These are phyloP conservation scores for Apodemia zela DNA, from an alignment of 2,888 invertebrate genomes.

Conservation along the genomic window DNA sequence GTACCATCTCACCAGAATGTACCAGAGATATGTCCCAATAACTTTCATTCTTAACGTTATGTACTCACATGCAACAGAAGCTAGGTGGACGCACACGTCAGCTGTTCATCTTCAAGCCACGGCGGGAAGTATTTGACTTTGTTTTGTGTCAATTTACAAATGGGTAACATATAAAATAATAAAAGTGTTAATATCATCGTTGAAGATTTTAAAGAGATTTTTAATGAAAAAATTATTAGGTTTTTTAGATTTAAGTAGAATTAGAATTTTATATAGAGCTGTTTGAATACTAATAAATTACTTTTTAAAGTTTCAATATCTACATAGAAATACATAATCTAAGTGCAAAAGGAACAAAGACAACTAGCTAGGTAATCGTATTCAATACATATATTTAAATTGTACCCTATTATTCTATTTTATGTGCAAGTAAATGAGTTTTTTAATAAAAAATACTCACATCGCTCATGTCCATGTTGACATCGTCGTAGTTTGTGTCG, in stretches of 20 bases:
- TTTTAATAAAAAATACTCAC: slow-evolving; percentile 59
- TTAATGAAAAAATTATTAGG: slow-evolving; percentile 25
- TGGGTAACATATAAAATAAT: slow-evolving; percentile 80
- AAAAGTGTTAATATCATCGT: slow-evolving; percentile 79
- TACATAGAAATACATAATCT: slow-evolving; percentile 22
- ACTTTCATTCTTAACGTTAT: slow-evolving; percentile 46
- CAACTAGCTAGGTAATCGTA: slow-evolving; percentile 3
- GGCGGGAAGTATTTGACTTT: slow-evolving; percentile 72
- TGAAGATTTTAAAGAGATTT: slow-evolving; percentile 48
- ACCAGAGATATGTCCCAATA: slow-evolving; percentile 20
- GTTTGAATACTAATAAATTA: background rate
- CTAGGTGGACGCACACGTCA: slow-evolving; percentile 41
- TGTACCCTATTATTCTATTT: slow-evolving; percentile 14
- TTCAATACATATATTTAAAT: slow-evolving; percentile 6
- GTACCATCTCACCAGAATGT: slow-evolving; percentile 24
- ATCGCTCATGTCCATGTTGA: slow-evolving; percentile 90
- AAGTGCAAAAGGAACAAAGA: slow-evolving; percentile 5
- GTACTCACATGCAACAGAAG: slow-evolving; percentile 65
- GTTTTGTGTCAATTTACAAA: slow-evolving; percentile 80
- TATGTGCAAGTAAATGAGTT: slow-evolving; percentile 6
- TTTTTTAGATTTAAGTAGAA: slow-evolving; percentile 14
- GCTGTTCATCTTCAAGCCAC: slow-evolving; percentile 55
- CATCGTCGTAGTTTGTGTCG: slow-evolving; percentile 87
- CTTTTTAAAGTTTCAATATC: slow-evolving; percentile 1
- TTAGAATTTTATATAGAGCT: too few relatives aligned